Evolutionary conservation across 1,140 invertebrate genomes (phyloP).

Genomic region (Pectinophora gossypiella): DNA sequence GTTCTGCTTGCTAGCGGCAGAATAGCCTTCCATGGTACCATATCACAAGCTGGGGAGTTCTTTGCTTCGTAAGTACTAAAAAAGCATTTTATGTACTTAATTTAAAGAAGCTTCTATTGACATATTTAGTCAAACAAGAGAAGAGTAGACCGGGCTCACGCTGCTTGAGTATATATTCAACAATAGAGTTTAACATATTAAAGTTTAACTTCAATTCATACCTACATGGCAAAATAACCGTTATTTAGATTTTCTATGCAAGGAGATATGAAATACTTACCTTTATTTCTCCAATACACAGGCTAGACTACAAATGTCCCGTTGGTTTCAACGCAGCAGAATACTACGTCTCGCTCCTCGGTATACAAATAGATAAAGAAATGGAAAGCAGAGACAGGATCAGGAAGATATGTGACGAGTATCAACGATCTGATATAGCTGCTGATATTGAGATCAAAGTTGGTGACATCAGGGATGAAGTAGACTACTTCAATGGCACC

Average conservation of each 20-base stretch:
- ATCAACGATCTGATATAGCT: constrained; percentile 61
- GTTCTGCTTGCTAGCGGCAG: constrained; percentile 86
- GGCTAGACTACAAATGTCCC: constrained; percentile 76
- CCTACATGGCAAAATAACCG: too few relatives aligned
- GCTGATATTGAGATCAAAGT: constrained; percentile 46
- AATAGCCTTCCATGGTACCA: constrained; percentile 87
- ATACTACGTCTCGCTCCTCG: constrained; percentile 81
- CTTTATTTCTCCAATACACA: constrained; percentile 13
- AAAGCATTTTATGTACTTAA: too few relatives aligned
- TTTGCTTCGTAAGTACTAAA: constrained; percentile 78
- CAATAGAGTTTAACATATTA: too few relatives aligned
- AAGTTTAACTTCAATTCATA: too few relatives aligned
- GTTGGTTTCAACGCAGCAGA: constrained; percentile 84
- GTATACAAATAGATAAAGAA: constrained; percentile 68
- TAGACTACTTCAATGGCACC: constrained; percentile 55
- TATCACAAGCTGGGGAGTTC: constrained; percentile 77
- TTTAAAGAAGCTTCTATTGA: too few relatives aligned
- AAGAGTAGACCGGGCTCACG: too few relatives aligned
- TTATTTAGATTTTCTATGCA: too few relatives aligned
- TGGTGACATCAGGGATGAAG: constrained; percentile 53
- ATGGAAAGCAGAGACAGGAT: constrained; percentile 73
- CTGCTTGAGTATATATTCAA: too few relatives aligned
- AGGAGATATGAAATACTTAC: neutral
- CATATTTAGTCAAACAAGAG: too few relatives aligned
- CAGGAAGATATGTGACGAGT: constrained; percentile 75